These are phyloP conservation scores for Triplophysa yarkandensis DNA, from an alignment of 2,797 vertebrate genomes.

Conservation along the genomic window DNA sequence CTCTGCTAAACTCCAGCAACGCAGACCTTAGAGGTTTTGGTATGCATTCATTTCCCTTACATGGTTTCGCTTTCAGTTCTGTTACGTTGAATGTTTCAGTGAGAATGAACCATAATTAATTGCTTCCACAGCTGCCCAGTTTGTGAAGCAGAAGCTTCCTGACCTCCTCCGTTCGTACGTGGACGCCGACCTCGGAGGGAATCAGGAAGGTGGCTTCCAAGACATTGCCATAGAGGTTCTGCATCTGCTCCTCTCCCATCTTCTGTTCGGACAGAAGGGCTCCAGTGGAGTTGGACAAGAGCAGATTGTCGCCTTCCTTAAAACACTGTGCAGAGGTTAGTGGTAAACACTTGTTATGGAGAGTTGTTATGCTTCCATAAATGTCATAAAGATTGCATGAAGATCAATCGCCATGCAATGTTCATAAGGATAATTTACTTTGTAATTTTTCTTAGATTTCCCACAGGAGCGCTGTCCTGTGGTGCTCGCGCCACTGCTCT, in stretches of 20 bases:
- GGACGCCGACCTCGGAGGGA: slow-evolving; percentile 97
- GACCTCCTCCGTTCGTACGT: slow-evolving; percentile 98
- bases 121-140: slow-evolving; percentile 85
- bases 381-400: background rate
- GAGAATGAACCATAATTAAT: background rate
- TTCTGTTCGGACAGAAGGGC: slow-evolving; percentile 99
- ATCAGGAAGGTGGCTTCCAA: slow-evolving; percentile 99
- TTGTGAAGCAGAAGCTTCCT: slow-evolving; percentile 98
- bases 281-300: slow-evolving; percentile 98
- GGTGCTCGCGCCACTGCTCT: slow-evolving; percentile 99
- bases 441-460: slow-evolving; percentile 86
- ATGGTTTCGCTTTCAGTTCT: background rate
- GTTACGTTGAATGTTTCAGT: background rate
- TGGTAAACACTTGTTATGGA: background rate
- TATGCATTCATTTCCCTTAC: slow-evolving; percentile 70
- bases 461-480: slow-evolving; percentile 99
- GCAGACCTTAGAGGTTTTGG: slow-evolving; percentile 94
- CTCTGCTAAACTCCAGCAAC: slow-evolving; percentile 95
- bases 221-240: slow-evolving; percentile 99
- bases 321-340: slow-evolving; percentile 98
- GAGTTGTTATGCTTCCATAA: background rate
- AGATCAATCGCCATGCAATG: background rate
- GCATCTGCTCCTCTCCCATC: slow-evolving; percentile 99
- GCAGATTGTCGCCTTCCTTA: slow-evolving; percentile 98
- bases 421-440: background rate